phyloP scores from a whole-genome alignment of 2,113 vertebrate genomes.

The Climacteris rufus region DNA sequence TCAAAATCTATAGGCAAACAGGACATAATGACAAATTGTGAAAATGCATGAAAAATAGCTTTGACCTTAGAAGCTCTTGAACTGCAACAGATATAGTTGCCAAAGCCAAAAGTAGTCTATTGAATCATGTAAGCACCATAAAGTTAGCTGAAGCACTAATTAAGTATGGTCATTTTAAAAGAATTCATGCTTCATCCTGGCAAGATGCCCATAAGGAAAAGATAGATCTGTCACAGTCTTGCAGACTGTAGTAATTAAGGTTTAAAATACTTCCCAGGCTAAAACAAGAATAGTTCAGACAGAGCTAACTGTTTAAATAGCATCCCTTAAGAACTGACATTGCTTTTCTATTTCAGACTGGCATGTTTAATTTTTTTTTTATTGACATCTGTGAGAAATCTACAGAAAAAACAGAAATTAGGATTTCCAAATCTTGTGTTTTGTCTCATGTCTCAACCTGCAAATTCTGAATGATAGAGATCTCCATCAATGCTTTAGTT shows the following conservation, averaged over 20 bases:
- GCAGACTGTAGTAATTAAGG: constrained; percentile 70
- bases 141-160: constrained; percentile 67
- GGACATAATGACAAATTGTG: background rate
- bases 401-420: background rate
- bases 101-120: constrained; percentile 1
- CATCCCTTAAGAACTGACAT: constrained; percentile 23
- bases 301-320: constrained; percentile 66
- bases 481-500: background rate
- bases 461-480: background rate
- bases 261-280: constrained; percentile 65
- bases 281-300: constrained; percentile 57
- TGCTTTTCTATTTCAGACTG: constrained; percentile 40
- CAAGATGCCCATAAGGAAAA: constrained; percentile 57
- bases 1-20: background rate
- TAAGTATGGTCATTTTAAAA: constrained; percentile 57
- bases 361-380: background rate
- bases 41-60: background rate
- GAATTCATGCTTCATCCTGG: constrained; percentile 57
- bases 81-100: background rate
- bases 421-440: background rate
- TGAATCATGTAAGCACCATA: constrained; percentile 33
- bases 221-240: constrained; percentile 66
- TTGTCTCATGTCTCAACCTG: background rate
- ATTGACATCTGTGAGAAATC: constrained; percentile 1
- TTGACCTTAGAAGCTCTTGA: background rate